Evolutionary conservation across 2,797 vertebrate species (phyloP).

Genomic region (Enteromius unitaeniatus): DNA sequence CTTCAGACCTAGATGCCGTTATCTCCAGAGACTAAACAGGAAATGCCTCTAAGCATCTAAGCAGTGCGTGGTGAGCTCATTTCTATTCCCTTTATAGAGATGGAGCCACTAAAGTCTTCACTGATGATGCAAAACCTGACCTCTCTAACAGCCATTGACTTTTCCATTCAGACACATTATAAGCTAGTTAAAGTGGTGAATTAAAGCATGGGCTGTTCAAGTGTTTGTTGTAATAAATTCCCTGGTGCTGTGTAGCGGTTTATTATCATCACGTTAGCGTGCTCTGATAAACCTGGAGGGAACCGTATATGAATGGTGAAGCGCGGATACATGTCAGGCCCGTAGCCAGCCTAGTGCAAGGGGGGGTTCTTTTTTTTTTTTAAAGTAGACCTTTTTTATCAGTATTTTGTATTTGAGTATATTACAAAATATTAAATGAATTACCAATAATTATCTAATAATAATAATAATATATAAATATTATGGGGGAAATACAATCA

Average conservation of each 20-base stretch:
- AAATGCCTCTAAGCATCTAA: not conserved
- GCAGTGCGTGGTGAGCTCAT: not conserved
- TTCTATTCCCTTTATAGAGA: slow-evolving; percentile 38
- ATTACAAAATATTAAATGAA: too few species aligned
- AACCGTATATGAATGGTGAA: slow-evolving; percentile 76
- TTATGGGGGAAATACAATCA: too few species aligned
- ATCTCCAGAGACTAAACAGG: not conserved
- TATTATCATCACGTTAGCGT: slow-evolving; percentile 70
- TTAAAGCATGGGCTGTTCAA: slow-evolving; percentile 71
- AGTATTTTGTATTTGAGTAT: too few species aligned
- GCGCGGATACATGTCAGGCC: slow-evolving; percentile 71
- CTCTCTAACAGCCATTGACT: slow-evolving; percentile 57
- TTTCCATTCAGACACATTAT: slow-evolving; percentile 63
- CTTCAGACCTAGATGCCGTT: not conserved
- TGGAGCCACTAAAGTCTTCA: not conserved
- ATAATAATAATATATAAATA: too few species aligned
- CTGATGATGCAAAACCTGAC: slow-evolving; percentile 18
- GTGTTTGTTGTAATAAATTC: slow-evolving; percentile 67
- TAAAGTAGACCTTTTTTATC: too few species aligned
- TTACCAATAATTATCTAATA: too few species aligned
- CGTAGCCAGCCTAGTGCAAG: too few species aligned
- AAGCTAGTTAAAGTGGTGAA: slow-evolving; percentile 68
- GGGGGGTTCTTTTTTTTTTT: too few species aligned
- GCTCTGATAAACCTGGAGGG: slow-evolving; percentile 73
- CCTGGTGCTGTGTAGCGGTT: slow-evolving; percentile 58